Base-by-base conservation (phyloP, 2,797 vertebrate genomes). In the Mustela erminea region DNA sequence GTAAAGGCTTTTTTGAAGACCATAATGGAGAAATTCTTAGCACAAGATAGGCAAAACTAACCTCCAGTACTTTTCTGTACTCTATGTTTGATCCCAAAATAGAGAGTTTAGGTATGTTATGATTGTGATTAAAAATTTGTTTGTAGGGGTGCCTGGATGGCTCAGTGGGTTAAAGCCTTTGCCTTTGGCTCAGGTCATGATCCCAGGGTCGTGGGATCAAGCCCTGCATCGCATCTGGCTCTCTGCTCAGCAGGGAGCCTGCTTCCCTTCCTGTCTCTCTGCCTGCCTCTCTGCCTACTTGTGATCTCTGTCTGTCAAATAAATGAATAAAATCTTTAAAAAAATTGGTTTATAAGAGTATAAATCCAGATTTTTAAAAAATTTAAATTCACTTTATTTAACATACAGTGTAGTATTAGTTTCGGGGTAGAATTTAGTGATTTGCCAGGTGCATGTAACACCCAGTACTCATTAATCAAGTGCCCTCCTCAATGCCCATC, bases 1-100 rank as follows among this genome's bases (percentile, higher is more conserved):
- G 62, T 64, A 78, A 90, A 92, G 15, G 7, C 56, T 82, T 88
- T 68, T 81, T 3, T 88, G 90, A 93, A 90, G 87, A 87, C 25
- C 7, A 21, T 29, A 18, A 49, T 72, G 74, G 15, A 87, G 87
- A 94, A 74, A 62, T 58, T 70, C 54, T 86, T 56, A 84, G 12
- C 49, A 64, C 23, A 82, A 46, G 60, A 52, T 72, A 8, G 1
- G n/a, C 88, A 89, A 56, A 80, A 41, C 43, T 85, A 72, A 32
- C 43, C 3, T 85, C 27, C 13, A 74, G 13, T 60, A 68, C 18
- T 86, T 85, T 74, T 74, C 29, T 66, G 75, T 91, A 43, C 18
- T 46, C n/a, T 83, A 58, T 54, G 4, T 80, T 84, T 93, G 68
- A 90, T 66, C 77, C 43, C 20, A 66, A 97, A 90, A 54, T 29